A percentile compares a stretch with the other conserved stretches of the same genome.
These are phyloP conservation scores for Chunga burmeisteri DNA, from an alignment of 2,113 vertebrate species.

Conservation along the genomic window DNA sequence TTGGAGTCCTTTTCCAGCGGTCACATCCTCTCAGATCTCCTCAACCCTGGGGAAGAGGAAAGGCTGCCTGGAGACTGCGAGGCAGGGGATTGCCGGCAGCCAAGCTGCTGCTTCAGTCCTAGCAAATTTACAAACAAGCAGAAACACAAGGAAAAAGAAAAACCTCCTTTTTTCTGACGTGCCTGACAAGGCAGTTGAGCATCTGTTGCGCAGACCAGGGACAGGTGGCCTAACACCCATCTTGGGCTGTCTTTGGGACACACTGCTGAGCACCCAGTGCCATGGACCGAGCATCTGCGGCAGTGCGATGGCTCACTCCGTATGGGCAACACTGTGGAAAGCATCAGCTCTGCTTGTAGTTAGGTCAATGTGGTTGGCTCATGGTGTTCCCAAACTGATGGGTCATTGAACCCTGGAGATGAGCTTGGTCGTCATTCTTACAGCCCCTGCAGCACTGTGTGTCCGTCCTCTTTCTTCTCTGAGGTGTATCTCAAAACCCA, in stretches of 20 bases:
- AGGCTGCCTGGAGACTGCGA: rapidly evolving
- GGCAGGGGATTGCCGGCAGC: background rate
- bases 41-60: background rate
- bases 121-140: background rate
- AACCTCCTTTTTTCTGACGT: background rate
- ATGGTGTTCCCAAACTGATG: background rate
- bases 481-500: background rate
- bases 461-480: background rate
- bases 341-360: background rate
- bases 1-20: background rate
- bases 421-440: background rate
- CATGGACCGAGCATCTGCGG: rapidly evolving
- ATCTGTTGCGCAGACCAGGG: background rate
- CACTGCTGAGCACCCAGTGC: rapidly evolving
- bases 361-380: background rate
- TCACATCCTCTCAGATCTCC: background rate
- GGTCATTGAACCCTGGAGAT: background rate
- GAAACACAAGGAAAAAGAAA: background rate
- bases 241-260: background rate
- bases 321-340: background rate
- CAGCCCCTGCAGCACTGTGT: rapidly evolving
- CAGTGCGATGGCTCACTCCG: rapidly evolving
- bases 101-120: background rate
- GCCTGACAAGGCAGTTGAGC: background rate
- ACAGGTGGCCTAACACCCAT: background rate